A percentile compares a stretch with the other conserved stretches of the same genome.
Conservation (phyloP, 2,888 invertebrate genomes). For the Tuta absoluta region DNA sequence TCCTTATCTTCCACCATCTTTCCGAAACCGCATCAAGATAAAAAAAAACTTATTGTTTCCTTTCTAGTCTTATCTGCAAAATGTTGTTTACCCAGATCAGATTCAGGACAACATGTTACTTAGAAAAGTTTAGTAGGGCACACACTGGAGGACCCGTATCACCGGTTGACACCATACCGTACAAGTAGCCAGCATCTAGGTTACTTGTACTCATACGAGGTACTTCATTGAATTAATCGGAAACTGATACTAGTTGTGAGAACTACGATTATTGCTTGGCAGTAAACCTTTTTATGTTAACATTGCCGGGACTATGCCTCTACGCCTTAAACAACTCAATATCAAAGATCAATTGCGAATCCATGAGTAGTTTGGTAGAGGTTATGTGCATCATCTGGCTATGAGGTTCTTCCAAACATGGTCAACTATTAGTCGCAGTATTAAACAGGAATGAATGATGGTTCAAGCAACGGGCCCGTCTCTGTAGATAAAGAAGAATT, state of each 20-base stretch:
- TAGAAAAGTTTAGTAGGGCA: slow-evolving; percentile 30
- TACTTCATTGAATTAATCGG: slow-evolving; percentile 25
- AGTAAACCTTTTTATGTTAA: slow-evolving; percentile 8
- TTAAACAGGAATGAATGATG: slow-evolving; percentile 16
- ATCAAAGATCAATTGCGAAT: slow-evolving; percentile 19
- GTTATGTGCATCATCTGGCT: slow-evolving; percentile 5
- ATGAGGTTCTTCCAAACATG: slow-evolving; percentile 12
- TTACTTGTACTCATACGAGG: slow-evolving; percentile 27
- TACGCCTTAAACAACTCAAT: slow-evolving; percentile 7
- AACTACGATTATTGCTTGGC: slow-evolving; percentile 11
- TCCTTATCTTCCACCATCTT: slow-evolving; percentile 52
- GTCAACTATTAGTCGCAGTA: slow-evolving; percentile 11
- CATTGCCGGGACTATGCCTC: background rate
- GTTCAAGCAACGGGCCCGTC: slow-evolving; percentile 16
- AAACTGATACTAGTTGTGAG: slow-evolving; percentile 10
- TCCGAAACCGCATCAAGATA: slow-evolving; percentile 35
- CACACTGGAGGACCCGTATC: slow-evolving; percentile 27
- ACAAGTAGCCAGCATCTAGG: slow-evolving; percentile 29
- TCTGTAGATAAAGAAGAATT: slow-evolving; percentile 17
- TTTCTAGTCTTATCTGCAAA: slow-evolving; percentile 20
- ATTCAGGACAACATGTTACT: slow-evolving; percentile 26
- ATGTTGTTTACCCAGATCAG: slow-evolving; percentile 17
- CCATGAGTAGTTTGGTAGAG: slow-evolving; percentile 7
- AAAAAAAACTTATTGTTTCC: slow-evolving; percentile 19
- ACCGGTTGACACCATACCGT: slow-evolving; percentile 31